These are phyloP conservation scores for Mugil cephalus DNA, from an alignment of 2,113 vertebrate genomes.

Conservation along the genomic window DNA sequence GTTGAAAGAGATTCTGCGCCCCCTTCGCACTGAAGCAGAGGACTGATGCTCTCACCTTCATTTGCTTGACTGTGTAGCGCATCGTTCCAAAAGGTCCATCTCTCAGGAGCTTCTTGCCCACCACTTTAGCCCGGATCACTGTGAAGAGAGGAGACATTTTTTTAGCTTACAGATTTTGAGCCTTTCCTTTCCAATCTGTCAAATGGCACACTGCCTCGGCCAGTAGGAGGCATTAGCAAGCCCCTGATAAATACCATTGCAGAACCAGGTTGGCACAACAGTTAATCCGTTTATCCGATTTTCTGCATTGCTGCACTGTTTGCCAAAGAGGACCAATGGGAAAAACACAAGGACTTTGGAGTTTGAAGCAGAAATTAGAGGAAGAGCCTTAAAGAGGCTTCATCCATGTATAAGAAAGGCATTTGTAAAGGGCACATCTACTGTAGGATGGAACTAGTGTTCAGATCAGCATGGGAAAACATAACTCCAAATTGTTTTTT, in stretches of 20 bases:
- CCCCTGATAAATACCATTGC: conserved; percentile 44
- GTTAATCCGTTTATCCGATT: conserved; percentile 71
- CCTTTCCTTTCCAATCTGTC: conserved; percentile 12
- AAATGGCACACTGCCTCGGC: conserved; percentile 8
- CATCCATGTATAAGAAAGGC: background rate
- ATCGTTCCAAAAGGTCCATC: conserved; percentile 94
- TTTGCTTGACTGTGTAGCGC: conserved; percentile 97
- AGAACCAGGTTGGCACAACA: conserved; percentile 37
- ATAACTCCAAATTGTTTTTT: background rate
- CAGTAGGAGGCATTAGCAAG: conserved; percentile 48
- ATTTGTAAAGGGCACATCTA: background rate
- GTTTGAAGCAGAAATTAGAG: conserved; percentile 39
- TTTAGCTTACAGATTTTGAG: conserved; percentile 6
- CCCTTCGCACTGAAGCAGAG: background rate
- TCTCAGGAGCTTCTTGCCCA: conserved; percentile 95
- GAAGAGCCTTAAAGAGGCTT: conserved; percentile 5
- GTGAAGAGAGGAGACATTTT: conserved; percentile 62
- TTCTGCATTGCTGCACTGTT: conserved; percentile 55
- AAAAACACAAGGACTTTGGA: conserved; percentile 14
- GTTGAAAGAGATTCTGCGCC: background rate
- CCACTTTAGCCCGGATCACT: conserved; percentile 98
- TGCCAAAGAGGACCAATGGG: conserved; percentile 42
- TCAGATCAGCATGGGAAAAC: background rate
- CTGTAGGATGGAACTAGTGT: background rate
- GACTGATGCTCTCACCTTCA: conserved; percentile 88